Percentiles rank a stretch among this genome's conserved stretches.
Conservation (phyloP, 2,888 invertebrate genomes). For the Patella pellucida region DNA sequence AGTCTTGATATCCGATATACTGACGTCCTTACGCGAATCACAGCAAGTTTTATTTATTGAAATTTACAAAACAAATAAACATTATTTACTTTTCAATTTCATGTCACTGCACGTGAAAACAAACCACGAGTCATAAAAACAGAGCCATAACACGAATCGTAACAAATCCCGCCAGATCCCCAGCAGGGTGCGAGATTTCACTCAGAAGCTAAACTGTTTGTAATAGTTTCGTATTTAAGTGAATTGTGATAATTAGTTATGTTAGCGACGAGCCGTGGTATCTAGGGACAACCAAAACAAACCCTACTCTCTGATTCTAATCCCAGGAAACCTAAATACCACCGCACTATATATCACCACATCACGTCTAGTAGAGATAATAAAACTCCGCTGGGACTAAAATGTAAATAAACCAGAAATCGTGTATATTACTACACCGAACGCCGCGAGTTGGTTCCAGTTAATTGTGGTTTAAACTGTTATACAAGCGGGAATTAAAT, state of each 20-base stretch:
- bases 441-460: too few relatives aligned
- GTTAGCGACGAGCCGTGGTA: neutral
- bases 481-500: too few relatives aligned
- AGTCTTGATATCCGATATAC: too few relatives aligned
- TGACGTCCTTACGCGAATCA: too few relatives aligned
- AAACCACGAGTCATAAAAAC: too few relatives aligned
- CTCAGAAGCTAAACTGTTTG: conserved; percentile 1
- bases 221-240: conserved; percentile 10
- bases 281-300: conserved; percentile 2
- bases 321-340: neutral
- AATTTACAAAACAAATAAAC: too few relatives aligned
- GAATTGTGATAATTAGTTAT: conserved; percentile 4
- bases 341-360: neutral
- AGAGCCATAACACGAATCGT: neutral
- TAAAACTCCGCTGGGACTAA: neutral
- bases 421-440: neutral
- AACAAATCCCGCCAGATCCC: neutral
- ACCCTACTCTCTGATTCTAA: neutral
- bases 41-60: too few relatives aligned
- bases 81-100: too few relatives aligned
- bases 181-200: conserved; percentile 11
- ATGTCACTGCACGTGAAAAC: too few relatives aligned
- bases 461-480: too few relatives aligned
- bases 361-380: neutral
- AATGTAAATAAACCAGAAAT: neutral